These are phyloP conservation scores for Diadegma fenestrale DNA, from an alignment of 2,888 invertebrate species.

Conservation along the genomic window DNA sequence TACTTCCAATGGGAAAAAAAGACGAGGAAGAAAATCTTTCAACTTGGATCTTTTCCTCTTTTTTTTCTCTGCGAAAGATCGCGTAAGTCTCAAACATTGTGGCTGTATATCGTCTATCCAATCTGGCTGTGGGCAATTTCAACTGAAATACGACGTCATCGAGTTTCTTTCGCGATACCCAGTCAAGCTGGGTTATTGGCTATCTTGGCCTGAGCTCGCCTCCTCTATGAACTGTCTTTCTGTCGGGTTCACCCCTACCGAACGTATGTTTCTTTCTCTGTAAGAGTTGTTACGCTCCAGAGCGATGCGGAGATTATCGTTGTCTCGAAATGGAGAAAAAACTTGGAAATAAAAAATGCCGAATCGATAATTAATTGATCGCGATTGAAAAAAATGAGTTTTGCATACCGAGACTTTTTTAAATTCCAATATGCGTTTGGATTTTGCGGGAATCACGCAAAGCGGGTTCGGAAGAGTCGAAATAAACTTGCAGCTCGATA, in stretches of 20 bases:
- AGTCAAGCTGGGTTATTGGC: slow-evolving; percentile 68
- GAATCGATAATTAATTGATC: neutral
- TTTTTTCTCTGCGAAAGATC: slow-evolving; percentile 19
- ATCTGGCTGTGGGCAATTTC: slow-evolving; percentile 84
- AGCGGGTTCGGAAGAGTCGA: neutral
- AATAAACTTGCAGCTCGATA: neutral
- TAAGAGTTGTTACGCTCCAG: neutral
- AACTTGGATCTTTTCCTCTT: neutral
- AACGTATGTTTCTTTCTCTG: neutral
- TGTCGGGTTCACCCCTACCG: slow-evolving; percentile 25
- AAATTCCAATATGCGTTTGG: too few relatives aligned
- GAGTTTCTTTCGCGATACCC: slow-evolving; percentile 80
- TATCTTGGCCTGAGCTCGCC: slow-evolving; percentile 46
- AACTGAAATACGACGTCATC: slow-evolving; percentile 84
- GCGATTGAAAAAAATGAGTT: neutral
- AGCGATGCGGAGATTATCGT: neutral
- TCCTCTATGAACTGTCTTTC: slow-evolving; percentile 50
- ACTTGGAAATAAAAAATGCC: neutral
- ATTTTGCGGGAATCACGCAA: too few relatives aligned
- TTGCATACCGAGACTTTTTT: neutral
- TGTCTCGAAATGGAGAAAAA: neutral
- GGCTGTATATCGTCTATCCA: slow-evolving; percentile 84
- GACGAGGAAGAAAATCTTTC: neutral
- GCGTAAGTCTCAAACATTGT: slow-evolving; percentile 55
- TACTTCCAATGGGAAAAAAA: neutral